Percentiles rank a stretch among this genome's conserved stretches.
These are phyloP conservation scores for Spheniscus mendiculus DNA, from an alignment of 2,113 vertebrate genomes.

Conservation along the genomic window DNA sequence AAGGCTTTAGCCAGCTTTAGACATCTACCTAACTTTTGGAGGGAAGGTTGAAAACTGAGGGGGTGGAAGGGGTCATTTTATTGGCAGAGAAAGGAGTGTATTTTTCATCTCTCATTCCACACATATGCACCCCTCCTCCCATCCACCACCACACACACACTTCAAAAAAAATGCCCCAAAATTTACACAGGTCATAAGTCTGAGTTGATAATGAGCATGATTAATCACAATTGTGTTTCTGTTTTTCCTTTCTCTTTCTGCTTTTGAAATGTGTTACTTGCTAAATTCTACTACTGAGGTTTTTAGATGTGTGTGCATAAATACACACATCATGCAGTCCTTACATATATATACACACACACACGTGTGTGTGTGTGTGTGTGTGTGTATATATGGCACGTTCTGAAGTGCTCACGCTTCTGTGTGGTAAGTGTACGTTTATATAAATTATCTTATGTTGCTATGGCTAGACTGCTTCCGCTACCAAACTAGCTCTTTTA, in stretches of 20 bases:
- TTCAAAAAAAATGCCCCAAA: constrained; percentile 41
- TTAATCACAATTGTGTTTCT: constrained; percentile 68
- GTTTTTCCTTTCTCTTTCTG: background rate
- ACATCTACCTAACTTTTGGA: constrained; percentile 46
- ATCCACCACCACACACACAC: constrained; percentile 22
- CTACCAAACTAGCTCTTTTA: background rate
- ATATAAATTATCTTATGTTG: background rate
- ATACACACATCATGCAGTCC: background rate
- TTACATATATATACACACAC: background rate
- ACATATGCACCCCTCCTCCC: constrained; percentile 24
- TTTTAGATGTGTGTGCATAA: background rate
- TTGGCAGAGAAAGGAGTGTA: constrained; percentile 1
- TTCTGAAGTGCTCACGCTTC: background rate
- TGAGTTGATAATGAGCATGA: constrained; percentile 58
- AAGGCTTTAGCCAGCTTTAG: constrained; percentile 60
- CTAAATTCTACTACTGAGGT: constrained; percentile 15
- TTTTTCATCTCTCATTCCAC: constrained; percentile 54
- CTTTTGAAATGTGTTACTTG: constrained; percentile 49
- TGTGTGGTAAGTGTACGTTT: background rate
- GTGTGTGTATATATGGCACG: background rate
- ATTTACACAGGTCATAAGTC: constrained; percentile 38
- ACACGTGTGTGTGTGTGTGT: no score
- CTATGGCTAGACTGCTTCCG: background rate
- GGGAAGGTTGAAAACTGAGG: constrained; percentile 9
- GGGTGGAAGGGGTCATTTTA: constrained; percentile 14